phyloP scores from a whole-genome alignment of 2,797 vertebrate species.

The Cuculus canorus region DNA sequence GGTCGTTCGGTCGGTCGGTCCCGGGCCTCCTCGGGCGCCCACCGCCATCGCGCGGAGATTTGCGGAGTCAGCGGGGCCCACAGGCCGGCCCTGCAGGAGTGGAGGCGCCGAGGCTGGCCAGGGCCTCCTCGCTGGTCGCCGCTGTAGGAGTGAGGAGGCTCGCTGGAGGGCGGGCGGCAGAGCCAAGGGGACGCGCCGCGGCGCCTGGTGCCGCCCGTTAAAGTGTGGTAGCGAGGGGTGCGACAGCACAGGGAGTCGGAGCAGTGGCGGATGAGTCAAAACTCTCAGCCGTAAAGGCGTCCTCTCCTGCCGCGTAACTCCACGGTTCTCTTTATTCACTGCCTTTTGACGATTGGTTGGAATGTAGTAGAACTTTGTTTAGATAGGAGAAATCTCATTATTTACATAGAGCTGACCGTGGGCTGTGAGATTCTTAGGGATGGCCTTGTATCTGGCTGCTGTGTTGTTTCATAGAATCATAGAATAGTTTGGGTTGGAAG shows the following conservation, averaged over 20 bases:
- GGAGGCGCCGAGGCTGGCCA: background rate
- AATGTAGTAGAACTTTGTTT: rapidly evolving
- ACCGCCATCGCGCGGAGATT: background rate
- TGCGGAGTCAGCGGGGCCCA: background rate
- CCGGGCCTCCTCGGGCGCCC: no score
- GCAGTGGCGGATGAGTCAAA: rapidly evolving
- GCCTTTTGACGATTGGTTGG: rapidly evolving
- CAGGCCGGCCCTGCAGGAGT: background rate
- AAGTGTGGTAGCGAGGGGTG: rapidly evolving
- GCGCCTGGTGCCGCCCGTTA: rapidly evolving
- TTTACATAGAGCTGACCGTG: rapidly evolving
- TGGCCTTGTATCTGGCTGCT: rapidly evolving
- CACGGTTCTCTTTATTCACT: rapidly evolving
- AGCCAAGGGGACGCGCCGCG: no score
- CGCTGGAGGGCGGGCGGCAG: no score
- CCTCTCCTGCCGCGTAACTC: rapidly evolving
- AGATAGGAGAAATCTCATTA: rapidly evolving
- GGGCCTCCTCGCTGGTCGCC: background rate
- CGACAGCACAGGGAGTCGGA: rapidly evolving
- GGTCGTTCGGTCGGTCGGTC: no score
- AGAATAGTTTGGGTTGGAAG: no score
- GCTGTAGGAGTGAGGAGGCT: background rate
- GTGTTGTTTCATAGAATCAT: background rate
- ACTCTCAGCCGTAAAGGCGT: rapidly evolving
- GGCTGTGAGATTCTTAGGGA: background rate